phyloP scores from a whole-genome alignment of 2,888 invertebrate genomes.

The Diarsia brunnea region DNA sequence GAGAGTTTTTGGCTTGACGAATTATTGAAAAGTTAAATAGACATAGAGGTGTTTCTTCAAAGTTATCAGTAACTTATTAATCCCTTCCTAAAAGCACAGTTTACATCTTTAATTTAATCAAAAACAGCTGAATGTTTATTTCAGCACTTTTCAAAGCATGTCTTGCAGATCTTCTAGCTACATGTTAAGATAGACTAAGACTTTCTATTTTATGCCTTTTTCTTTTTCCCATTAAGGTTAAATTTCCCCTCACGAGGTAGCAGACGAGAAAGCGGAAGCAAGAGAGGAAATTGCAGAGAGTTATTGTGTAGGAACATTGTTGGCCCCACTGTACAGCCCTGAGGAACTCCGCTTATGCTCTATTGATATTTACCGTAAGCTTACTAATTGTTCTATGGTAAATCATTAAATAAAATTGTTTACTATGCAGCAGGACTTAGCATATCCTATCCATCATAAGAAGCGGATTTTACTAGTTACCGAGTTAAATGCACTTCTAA shows the following conservation, averaged over 20 bases:
- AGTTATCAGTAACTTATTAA: background rate
- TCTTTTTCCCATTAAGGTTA: background rate
- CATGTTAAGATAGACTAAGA: background rate
- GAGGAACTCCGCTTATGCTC: constrained; percentile 7
- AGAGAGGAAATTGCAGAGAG: constrained; percentile 11
- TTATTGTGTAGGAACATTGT: constrained; percentile 8
- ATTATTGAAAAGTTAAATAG: background rate
- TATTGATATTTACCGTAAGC: background rate
- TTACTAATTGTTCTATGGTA: background rate
- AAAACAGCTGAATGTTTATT: background rate
- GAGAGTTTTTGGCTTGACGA: background rate
- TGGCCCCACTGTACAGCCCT: constrained; percentile 14
- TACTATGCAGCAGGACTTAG: background rate
- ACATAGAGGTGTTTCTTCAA: background rate
- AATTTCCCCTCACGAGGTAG: constrained; percentile 12
- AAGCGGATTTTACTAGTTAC: constrained; percentile 23
- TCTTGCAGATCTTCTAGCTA: background rate
- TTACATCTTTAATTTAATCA: background rate
- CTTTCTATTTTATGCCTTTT: background rate
- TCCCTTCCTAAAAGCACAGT: background rate
- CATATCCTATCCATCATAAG: constrained; percentile 1
- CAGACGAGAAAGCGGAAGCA: background rate
- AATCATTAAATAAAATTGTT: constrained; percentile 5
- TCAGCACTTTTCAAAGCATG: background rate
- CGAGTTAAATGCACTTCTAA: constrained; percentile 32